Evolutionary conservation across 2,888 invertebrate genomes (phyloP), one percentile per base, ranked within the genome.

Genomic region (Caenorhabditis becei): DNA sequence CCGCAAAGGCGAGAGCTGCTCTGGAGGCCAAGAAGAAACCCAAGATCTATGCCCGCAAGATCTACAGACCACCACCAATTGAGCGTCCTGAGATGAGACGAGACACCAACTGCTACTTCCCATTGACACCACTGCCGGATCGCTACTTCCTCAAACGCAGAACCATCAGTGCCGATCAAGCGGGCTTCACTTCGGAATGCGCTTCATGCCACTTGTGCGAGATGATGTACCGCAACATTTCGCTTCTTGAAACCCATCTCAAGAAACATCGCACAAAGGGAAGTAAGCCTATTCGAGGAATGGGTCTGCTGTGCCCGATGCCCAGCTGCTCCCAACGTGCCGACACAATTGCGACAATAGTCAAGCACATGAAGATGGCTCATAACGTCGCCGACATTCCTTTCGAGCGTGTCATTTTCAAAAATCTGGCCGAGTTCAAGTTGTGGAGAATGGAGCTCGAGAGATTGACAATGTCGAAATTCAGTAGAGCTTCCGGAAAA

Each of bases 321-420:
- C 1, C 47, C 0, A 56, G 80, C 1, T 85, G 85, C 54, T 37
- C 59, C 8, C 26, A 69, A 10, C 47, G 72, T 14, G 75, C 63
- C 37, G 83, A 83, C 61, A 70, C 74, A 5, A 69, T 81, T 23
- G 69, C 77, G 1, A 79, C 79, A 16, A 58, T 83, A 0, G 71
- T 83, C 7, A 58, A 70, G 14, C 85, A 85, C 47, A 69, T 83
- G 24, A 66, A 72, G 26, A 20, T 62, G 11, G 61, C 49, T 24
- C 85, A 85, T 47, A 8, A 11, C 0, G 41, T 67, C 3, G 28
- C 16, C 16, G 79, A 82, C 26, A 32, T 85, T 4, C 11, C 20
- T 1, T 81, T 83, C 53, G 82, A 85, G 28, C 77, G 66, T 1
- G 67, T 81, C 32, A 44, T 62, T 24, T 85, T 85, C 70, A 71